Base-by-base conservation (phyloP, 2,113 vertebrate genomes). In the Chamaea fasciata region DNA sequence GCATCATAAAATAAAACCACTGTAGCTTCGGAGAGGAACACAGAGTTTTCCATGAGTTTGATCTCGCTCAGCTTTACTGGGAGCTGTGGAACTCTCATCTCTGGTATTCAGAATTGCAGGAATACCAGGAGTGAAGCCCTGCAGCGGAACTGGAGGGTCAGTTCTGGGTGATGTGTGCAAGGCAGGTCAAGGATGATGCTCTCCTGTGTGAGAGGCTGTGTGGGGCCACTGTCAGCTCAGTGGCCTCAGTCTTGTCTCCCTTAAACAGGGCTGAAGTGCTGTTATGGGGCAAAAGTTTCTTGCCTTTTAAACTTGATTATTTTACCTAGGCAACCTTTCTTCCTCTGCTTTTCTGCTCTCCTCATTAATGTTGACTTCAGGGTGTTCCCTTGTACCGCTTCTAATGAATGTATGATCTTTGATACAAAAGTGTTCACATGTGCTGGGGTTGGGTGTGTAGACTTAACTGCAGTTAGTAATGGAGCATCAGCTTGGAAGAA, bases 341-440 rank as follows among this genome's bases (percentile, higher is more conserved):
- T 64, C 21, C 9, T 83, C 46, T 69, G 2, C 20, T 84, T 64
- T 75, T 83, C 30, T 62, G 9, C 52, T 55, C 62, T 79, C 50
- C 16, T 39, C 57, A 28, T 63, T 52, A 30, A 12, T 0, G 0
- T 8, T 70, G 55, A 41, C 8, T 77, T 84, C 46, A 59, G 21
- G 56, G 15, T 67, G 50, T 82, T 23, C 33, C 24, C 31, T 69
- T n/a, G 18, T 65, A 35, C 6, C 19, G 10, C 6, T 67, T 62
- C 15, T 46, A 9, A 65, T 26, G 33, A 74, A 39, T 6, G 3
- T 4, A 3, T 2, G 14, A 14, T 28, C 57, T 69, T 82, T 42
- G 59, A 15, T 5, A 30, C 3, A 13, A 6, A 73, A 69, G 11
- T 37, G 7, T 0, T 70, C 46, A 7, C 6, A 0, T 31, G 9